Conservation (phyloP, 2,888 invertebrate genomes). For the Drosophila mimetica region DNA sequence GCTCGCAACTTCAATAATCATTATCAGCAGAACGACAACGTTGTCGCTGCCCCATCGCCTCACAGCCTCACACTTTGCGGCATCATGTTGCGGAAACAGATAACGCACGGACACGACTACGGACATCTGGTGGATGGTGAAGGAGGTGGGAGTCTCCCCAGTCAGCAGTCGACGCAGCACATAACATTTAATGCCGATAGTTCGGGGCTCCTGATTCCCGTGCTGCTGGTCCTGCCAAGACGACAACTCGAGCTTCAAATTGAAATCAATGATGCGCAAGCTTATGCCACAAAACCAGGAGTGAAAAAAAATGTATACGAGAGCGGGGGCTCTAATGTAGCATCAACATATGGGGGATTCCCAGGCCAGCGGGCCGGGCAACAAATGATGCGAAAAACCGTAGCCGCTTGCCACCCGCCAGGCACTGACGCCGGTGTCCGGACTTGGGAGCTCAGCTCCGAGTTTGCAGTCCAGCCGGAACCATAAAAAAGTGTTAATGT, state of each 20-base stretch:
- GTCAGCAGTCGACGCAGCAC: constrained; percentile 46
- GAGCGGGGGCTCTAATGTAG: constrained; percentile 42
- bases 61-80: constrained; percentile 50
- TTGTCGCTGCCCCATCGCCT: constrained; percentile 54
- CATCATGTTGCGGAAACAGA: constrained; percentile 83
- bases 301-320: constrained; percentile 14
- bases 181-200: constrained; percentile 78
- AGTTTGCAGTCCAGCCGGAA: constrained; percentile 35
- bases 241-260: constrained; percentile 66
- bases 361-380: constrained; percentile 40
- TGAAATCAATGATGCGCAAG: constrained; percentile 83
- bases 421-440: constrained; percentile 50
- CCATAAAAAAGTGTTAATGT: constrained; percentile 71
- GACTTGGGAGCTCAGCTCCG: background rate
- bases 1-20: constrained; percentile 76
- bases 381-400: constrained; percentile 77
- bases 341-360: constrained; percentile 39
- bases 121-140: constrained; percentile 57
- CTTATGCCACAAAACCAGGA: constrained; percentile 69
- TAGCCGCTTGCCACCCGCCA: constrained; percentile 61
- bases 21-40: constrained; percentile 66
- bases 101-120: constrained; percentile 81
- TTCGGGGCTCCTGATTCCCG: constrained; percentile 37
- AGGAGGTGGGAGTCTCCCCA: no score
- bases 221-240: constrained; percentile 44